Evolutionary conservation across 2,797 vertebrate species (phyloP).

Genomic region (Hybognathus amarus): DNA sequence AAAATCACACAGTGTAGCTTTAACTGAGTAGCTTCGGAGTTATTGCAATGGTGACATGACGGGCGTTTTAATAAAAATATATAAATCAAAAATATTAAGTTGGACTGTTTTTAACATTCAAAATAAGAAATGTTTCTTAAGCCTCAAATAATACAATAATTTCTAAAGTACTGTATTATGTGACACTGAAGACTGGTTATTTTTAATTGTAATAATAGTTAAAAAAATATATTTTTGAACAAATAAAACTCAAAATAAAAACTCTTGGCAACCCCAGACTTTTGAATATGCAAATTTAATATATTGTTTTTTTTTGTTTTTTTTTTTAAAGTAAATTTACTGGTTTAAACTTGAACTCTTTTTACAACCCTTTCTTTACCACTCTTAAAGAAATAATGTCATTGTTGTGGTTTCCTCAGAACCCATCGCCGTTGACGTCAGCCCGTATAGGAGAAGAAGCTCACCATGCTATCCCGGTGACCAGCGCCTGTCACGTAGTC

Average conservation of each 20-base stretch:
- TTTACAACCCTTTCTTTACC: background rate
- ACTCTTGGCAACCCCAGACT: background rate
- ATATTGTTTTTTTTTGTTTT: background rate
- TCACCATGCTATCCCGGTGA: conserved; percentile 70
- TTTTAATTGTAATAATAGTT: background rate
- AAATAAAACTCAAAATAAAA: background rate
- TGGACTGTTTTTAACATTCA: background rate
- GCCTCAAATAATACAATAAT: background rate
- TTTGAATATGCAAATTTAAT: background rate
- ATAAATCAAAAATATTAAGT: background rate
- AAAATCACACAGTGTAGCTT: no score
- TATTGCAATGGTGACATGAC: no score
- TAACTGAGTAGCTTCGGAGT: no score
- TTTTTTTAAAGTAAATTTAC: background rate
- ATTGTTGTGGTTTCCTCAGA: conserved; percentile 56
- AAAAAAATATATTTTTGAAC: background rate
- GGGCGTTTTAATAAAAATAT: background rate
- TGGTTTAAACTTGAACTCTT: background rate
- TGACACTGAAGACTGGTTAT: background rate
- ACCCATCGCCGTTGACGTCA: conserved; percentile 59
- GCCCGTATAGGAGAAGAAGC: conserved; percentile 71
- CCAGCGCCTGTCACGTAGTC: conserved; percentile 81
- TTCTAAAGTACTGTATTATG: background rate
- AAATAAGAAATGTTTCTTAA: background rate
- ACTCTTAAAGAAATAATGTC: background rate